Base-by-base conservation (phyloP, 2,113 vertebrate species). In the Mixornis gularis region DNA sequence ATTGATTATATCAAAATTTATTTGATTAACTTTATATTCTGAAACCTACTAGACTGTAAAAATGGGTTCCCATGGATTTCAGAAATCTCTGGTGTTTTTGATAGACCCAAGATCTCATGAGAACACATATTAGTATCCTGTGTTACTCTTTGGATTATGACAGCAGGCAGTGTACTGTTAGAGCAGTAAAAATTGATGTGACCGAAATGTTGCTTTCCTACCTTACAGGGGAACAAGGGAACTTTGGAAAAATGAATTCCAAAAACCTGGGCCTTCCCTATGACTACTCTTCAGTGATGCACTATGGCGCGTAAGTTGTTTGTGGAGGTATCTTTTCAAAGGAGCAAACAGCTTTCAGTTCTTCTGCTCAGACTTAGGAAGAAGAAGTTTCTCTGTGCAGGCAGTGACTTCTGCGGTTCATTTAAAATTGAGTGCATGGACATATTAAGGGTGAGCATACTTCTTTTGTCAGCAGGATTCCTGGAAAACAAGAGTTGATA, bases 211-310 rank as follows among this genome's bases (percentile, higher is more conserved):
- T 89, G 58, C 18, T 91, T 53, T 94, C 41, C 29, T 76, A 11
- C 43, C 27, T 90, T 89, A 43, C 83, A 97, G 97, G 91, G 20
- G 95, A 97, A 76, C 89, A 86, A 66, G 88, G 85, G 15, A 97
- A 96, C 72, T 97, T 97, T 84, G 87, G 90, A 43, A 97, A 96
- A 95, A 49, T 85, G 13, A 92, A 97, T 62, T 96, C 96, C 24
- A 96, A 63, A 80, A 97, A 97, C 74, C 79, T 97, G 60, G 96
- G 78, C 52, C 92, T 97, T 88, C 95, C 95, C 30, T 97, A 97
- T 64, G 97, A 97, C 71, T 97, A 97, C 77, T 87, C 91, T 30
- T 97, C 97, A 44, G 96, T 97, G 78, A 97, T 97, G 97, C 97
- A 97, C 81, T 97, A 97, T 3, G 97, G 97, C 29, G 58, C 88